Percentiles rank a stretch among this genome's conserved stretches.
phyloP scores from a whole-genome alignment of 2,113 vertebrate species.

The Solea senegalensis region DNA sequence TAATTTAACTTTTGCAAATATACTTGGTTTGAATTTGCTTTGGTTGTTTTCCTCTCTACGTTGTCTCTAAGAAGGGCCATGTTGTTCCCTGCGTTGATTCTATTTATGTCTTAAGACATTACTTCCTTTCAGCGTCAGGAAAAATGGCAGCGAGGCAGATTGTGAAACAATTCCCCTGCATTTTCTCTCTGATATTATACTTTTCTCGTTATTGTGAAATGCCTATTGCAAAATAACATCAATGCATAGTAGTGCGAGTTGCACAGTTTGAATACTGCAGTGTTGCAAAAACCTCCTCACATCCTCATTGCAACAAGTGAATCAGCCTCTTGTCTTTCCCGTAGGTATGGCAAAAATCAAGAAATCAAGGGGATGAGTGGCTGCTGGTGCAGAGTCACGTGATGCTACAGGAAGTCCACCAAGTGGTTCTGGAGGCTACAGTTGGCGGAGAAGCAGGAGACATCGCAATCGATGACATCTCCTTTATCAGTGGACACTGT shows the following conservation, averaged over 20 bases:
- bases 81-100: too few relatives aligned
- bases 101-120: not conserved
- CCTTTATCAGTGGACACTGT: slow-evolving; percentile 67
- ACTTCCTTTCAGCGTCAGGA: slow-evolving; percentile 47
- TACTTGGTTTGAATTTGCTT: not conserved
- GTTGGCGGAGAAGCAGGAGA: slow-evolving; percentile 78
- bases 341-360: slow-evolving; percentile 80
- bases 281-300: slow-evolving; percentile 71
- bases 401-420: slow-evolving; percentile 69
- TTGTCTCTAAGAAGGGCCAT: too few relatives aligned
- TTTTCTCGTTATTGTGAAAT: slow-evolving; percentile 67
- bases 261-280: slow-evolving; percentile 44
- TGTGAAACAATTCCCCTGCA: slow-evolving; percentile 53
- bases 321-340: slow-evolving; percentile 65
- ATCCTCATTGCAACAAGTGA: slow-evolving; percentile 72
- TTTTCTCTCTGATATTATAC: slow-evolving; percentile 41
- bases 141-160: slow-evolving; percentile 22
- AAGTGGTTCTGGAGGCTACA: slow-evolving; percentile 76
- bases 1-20: too few relatives aligned
- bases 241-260: slow-evolving; percentile 42
- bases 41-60: not conserved
- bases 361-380: slow-evolving; percentile 77
- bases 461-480: slow-evolving; percentile 79
- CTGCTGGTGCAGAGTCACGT: slow-evolving; percentile 68
- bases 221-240: slow-evolving; percentile 60